These are phyloP conservation scores for Atractosteus spatula DNA, from an alignment of 2,113 vertebrate genomes.

Conservation along the genomic window DNA sequence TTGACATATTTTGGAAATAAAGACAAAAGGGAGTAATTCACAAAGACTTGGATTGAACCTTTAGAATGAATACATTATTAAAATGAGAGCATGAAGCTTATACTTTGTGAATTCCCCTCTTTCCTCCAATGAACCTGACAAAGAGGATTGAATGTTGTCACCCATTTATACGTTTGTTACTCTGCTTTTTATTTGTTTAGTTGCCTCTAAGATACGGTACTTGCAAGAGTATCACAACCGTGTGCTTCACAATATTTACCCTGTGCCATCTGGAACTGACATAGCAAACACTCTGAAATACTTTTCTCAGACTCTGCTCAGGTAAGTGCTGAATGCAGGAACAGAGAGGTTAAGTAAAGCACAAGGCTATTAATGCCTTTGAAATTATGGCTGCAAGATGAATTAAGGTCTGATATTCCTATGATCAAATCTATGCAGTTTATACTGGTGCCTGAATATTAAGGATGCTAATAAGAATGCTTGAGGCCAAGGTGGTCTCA, in stretches of 20 bases:
- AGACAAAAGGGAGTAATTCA: constrained; percentile 2
- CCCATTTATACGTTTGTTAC: constrained; percentile 56
- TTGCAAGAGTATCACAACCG: constrained; percentile 99
- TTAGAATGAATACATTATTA: not conserved
- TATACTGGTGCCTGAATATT: too few species aligned
- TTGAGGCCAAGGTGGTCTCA: too few species aligned
- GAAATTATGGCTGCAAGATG: too few species aligned
- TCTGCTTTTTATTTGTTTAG: constrained; percentile 82
- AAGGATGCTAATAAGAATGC: too few species aligned
- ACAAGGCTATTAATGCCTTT: constrained; percentile 15
- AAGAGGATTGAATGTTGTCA: constrained; percentile 19
- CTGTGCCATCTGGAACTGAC: constrained; percentile 98
- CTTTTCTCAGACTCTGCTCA: constrained; percentile 98
- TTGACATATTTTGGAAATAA: too few species aligned
- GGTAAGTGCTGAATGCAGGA: constrained; percentile 83
- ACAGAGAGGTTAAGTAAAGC: constrained; percentile 63
- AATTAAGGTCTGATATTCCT: too few species aligned
- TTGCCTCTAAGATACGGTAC: constrained; percentile 99
- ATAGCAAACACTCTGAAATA: constrained; percentile 99
- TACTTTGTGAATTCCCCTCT: constrained; percentile 9
- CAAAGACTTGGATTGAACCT: constrained; percentile 6
- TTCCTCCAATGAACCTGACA: not conserved
- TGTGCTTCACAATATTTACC: constrained; percentile 98
- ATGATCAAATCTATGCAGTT: too few species aligned
- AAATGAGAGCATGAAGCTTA: not conserved